Conservation (phyloP, 1,140 invertebrate genomes). For the Solen grandis region DNA sequence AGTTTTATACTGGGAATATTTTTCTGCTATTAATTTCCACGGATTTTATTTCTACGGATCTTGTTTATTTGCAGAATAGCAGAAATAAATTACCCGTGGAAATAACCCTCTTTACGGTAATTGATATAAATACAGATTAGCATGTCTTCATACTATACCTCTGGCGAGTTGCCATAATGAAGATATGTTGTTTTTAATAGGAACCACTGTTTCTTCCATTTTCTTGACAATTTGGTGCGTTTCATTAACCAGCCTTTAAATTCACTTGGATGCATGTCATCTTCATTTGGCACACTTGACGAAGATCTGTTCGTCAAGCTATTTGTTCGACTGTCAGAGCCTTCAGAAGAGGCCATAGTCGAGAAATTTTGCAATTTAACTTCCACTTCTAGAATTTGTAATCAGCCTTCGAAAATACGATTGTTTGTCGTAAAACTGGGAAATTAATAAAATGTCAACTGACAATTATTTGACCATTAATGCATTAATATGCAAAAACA, state of each 20-base stretch:
- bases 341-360: slow-evolving; percentile 73
- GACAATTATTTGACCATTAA: too few species aligned
- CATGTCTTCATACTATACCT: too few species aligned
- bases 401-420: too few species aligned
- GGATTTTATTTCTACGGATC: too few species aligned
- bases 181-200: slow-evolving; percentile 75
- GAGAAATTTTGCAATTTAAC: neutral
- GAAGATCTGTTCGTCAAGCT: slow-evolving; percentile 71
- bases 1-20: too few species aligned
- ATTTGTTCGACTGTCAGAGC: slow-evolving; percentile 73
- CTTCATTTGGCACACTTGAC: slow-evolving; percentile 69
- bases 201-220: slow-evolving; percentile 77
- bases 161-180: slow-evolving; percentile 73
- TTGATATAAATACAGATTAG: too few species aligned
- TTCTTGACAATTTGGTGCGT: slow-evolving; percentile 71
- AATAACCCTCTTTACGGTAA: too few species aligned
- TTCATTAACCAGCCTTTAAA: slow-evolving; percentile 77
- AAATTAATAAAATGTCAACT: neutral
- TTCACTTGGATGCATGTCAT: slow-evolving; percentile 68
- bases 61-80: too few species aligned
- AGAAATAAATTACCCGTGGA: too few species aligned
- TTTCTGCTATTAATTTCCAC: too few species aligned
- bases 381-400: too few species aligned
- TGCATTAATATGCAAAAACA: too few species aligned
- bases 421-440: slow-evolving; percentile 61